phyloP scores from a whole-genome alignment of 1,140 invertebrate species.

The Danaus plexippus region DNA sequence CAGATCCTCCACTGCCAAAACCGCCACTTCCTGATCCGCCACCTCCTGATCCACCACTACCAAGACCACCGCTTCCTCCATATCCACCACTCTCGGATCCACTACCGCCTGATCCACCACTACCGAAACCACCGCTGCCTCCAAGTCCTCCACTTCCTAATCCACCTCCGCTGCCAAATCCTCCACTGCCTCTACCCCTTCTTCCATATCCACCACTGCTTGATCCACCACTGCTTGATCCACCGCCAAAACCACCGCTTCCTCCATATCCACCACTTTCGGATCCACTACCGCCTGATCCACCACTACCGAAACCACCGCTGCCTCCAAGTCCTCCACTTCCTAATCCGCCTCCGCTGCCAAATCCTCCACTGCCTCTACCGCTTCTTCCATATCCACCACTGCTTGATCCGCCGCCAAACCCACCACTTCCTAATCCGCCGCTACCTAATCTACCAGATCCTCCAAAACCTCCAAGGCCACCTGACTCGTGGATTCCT shows the following conservation, averaged over 20 bases:
- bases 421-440: neutral
- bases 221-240: constrained; percentile 4
- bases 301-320: too few species aligned
- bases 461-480: too few species aligned
- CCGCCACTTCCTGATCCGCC: too few species aligned
- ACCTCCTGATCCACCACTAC: too few species aligned
- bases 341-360: too few species aligned
- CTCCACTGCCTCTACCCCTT: constrained; percentile 9
- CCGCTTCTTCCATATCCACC: constrained; percentile 6
- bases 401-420: constrained; percentile 4
- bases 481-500: too few species aligned
- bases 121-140: constrained; percentile 14
- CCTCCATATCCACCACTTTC: constrained; percentile 4
- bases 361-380: constrained; percentile 7
- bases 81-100: constrained; percentile 11
- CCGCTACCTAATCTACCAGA: too few species aligned
- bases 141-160: constrained; percentile 9
- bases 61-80: constrained; percentile 7
- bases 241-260: constrained; percentile 10
- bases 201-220: constrained; percentile 6
- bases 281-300: constrained; percentile 3
- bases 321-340: too few species aligned
- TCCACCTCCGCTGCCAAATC: too few species aligned
- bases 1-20: constrained; percentile 1
- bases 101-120: constrained; percentile 13